Base-by-base conservation (phyloP, 2,113 vertebrate species). In the Gadus macrocephalus region DNA sequence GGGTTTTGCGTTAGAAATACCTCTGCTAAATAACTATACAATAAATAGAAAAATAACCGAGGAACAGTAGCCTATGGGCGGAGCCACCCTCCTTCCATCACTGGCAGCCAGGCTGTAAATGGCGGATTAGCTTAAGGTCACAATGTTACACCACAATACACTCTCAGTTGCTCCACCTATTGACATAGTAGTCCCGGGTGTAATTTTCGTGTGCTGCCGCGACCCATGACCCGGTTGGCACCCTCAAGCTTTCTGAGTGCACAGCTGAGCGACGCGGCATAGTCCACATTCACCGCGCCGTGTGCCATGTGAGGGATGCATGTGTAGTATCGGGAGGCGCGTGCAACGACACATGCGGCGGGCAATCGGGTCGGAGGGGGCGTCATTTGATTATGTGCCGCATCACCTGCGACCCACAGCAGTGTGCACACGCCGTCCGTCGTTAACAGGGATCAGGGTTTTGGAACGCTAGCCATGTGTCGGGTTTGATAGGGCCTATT, bases 371-470 rank as follows among this genome's bases (percentile, higher is more conserved):
- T 74, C 72, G 62, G 42, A 27, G 69, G 78, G 75, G 76, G 84
- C 75, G 80, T 87, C 78, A 83, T 83, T 85, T 84, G 77, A 89
- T 88, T 65, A 83, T 80, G 78, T 70, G 85, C 85, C 77, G 78
- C 79, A 76, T 31, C 2, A 67, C 71, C 53, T 8, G 53, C 60
- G 19, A 69, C 67, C 56, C 8, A 55, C 74, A 53, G 62, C 55
- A 0, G 58, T 22, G 6, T 9, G 12, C 67, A 70, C 78, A 79
- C 78, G 69, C 69, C 74, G 55, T 1, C 62, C 55, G 68, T 75
- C 79, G 78, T 88, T 85, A 85, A 81, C 77, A 64, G 73, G 84
- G 77, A 85, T 90, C 76, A 84, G 81, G 81, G 67, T 63, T 63
- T 15, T 31, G 78, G 73, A 85, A 85, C 75, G 83, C 74, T 64